A percentile compares a stretch with the other conserved stretches of the same genome.
Conservation (phyloP, 2,113 vertebrate genomes). For the Leptodactylus fuscus region DNA sequence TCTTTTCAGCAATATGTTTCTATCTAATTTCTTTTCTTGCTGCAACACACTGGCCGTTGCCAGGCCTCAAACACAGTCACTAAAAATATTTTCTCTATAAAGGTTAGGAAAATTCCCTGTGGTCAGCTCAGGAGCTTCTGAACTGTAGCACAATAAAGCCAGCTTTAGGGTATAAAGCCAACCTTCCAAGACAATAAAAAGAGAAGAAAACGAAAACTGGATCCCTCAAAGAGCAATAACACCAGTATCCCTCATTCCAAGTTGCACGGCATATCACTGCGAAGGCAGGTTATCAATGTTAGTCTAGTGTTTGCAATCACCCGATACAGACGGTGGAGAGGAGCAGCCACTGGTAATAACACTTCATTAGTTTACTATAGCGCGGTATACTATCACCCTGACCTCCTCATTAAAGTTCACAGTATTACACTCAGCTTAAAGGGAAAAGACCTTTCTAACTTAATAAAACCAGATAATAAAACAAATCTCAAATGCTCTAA, state of each 20-base stretch:
- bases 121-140: conserved; percentile 48
- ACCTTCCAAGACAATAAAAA: conserved; percentile 65
- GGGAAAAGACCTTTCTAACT: too few relatives aligned
- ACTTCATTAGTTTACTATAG: neutral
- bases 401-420: neutral
- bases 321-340: too few relatives aligned
- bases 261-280: conserved; percentile 21
- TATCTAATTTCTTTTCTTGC: conserved; percentile 59
- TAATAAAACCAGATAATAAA: too few relatives aligned
- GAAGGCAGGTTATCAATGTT: conserved; percentile 22
- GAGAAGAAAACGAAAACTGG: conserved; percentile 47
- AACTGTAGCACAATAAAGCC: conserved; percentile 62
- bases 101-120: conserved; percentile 59
- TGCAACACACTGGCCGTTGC: conserved; percentile 47
- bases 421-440: neutral
- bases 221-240: conserved; percentile 55
- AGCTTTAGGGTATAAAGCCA: conserved; percentile 64
- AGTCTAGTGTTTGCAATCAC: neutral
- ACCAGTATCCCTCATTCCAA: conserved; percentile 37
- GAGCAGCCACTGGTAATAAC: conserved; percentile 23
- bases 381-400: neutral
- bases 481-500: too few relatives aligned
- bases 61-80: conserved; percentile 48
- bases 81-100: conserved; percentile 59
- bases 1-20: conserved; percentile 47